A percentile compares a stretch with the other conserved stretches of the same genome.
phyloP scores from a whole-genome alignment of 2,797 vertebrate genomes.

The Cottoperca gobio region DNA sequence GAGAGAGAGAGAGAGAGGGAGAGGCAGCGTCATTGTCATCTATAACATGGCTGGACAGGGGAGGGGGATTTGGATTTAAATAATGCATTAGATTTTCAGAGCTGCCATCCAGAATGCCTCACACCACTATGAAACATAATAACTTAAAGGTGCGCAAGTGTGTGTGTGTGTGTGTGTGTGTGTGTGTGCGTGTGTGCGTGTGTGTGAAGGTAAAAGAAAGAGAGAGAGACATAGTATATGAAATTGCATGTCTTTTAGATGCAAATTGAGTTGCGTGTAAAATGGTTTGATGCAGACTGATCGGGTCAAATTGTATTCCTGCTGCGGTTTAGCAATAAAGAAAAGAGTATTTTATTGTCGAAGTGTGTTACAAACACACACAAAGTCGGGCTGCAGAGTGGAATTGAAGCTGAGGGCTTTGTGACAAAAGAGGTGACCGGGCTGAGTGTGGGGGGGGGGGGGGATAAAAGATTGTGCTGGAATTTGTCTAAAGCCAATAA shows the following conservation, averaged over 20 bases:
- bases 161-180: conserved; percentile 19
- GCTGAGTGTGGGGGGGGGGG: background rate
- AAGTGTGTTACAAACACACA: conserved; percentile 43
- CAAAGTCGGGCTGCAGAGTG: conserved; percentile 35
- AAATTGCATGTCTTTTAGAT: conserved; percentile 70
- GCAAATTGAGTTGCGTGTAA: conserved; percentile 67
- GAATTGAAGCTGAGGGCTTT: conserved; percentile 50
- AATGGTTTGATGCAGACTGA: conserved; percentile 64
- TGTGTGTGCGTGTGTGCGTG: conserved; percentile 6
- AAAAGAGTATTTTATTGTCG: conserved; percentile 54
- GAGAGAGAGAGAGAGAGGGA: background rate
- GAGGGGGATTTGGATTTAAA: conserved; percentile 81
- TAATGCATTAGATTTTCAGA: conserved; percentile 81
- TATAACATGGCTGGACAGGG: conserved; percentile 77
- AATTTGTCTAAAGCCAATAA: conserved; percentile 87
- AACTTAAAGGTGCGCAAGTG: conserved; percentile 59
- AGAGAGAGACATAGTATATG: conserved; percentile 15
- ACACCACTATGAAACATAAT: conserved; percentile 70
- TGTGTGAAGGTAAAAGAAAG: conserved; percentile 31
- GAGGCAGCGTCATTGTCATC: conserved; percentile 74
- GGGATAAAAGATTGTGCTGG: conserved; percentile 71
- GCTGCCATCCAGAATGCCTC: conserved; percentile 73
- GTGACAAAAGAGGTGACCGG: conserved; percentile 59
- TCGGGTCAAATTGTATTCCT: conserved; percentile 63
- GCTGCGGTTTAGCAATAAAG: conserved; percentile 63